These are phyloP conservation scores for Rhadinocentrus ornatus DNA, from an alignment of 2,797 vertebrate genomes.

Conservation along the genomic window DNA sequence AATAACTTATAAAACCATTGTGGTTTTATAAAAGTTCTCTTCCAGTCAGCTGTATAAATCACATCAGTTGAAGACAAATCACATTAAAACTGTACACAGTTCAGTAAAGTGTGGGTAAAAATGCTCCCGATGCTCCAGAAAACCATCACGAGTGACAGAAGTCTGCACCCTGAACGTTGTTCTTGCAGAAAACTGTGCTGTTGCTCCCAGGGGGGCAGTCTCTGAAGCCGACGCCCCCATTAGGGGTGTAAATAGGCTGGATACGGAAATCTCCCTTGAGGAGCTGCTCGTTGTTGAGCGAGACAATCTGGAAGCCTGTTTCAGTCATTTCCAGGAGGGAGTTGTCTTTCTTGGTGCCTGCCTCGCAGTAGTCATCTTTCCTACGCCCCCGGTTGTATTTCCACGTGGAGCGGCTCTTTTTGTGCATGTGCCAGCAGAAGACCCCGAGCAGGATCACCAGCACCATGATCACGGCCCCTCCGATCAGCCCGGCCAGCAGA, in stretches of 20 bases:
- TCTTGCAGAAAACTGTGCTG: slow-evolving; percentile 91
- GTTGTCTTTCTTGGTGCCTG: slow-evolving; percentile 97
- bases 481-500: slow-evolving; percentile 89
- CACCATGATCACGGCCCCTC: slow-evolving; percentile 90
- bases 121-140: slow-evolving; percentile 60
- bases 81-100: slow-evolving; percentile 69
- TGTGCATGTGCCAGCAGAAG: slow-evolving; percentile 94
- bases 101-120: slow-evolving; percentile 70
- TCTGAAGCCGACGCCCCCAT: slow-evolving; percentile 90
- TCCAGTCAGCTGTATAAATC: slow-evolving; percentile 93
- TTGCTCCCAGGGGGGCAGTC: slow-evolving; percentile 92
- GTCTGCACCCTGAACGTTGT: slow-evolving; percentile 90
- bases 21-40: slow-evolving; percentile 93
- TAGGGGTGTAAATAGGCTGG: slow-evolving; percentile 96
- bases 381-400: slow-evolving; percentile 94
- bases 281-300: slow-evolving; percentile 97
- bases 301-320: slow-evolving; percentile 96
- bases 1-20: slow-evolving; percentile 92
- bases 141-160: slow-evolving; percentile 87
- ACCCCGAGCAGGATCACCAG: slow-evolving; percentile 86
- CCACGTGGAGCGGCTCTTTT: slow-evolving; percentile 89
- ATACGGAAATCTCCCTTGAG: slow-evolving; percentile 96
- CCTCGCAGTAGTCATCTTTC: slow-evolving; percentile 95
- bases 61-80: slow-evolving; percentile 76
- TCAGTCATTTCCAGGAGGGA: slow-evolving; percentile 98